These are phyloP conservation scores for Hemaris fuciformis DNA, from an alignment of 2,888 invertebrate species.

Conservation along the genomic window DNA sequence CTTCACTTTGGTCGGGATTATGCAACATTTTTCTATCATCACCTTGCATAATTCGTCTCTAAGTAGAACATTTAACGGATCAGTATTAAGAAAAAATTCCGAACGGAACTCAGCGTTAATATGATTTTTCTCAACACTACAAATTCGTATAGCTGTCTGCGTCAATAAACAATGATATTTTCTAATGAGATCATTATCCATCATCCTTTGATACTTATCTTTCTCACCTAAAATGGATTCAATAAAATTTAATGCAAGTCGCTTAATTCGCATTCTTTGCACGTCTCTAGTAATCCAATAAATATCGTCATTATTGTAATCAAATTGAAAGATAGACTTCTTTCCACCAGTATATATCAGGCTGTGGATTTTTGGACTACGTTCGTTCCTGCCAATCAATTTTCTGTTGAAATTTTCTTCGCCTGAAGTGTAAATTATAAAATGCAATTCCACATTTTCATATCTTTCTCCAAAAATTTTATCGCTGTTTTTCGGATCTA, in stretches of 20 bases:
- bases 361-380: conserved; percentile 10
- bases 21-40: conserved; percentile 12
- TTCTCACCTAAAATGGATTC: conserved; percentile 11
- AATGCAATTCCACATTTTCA: conserved; percentile 15
- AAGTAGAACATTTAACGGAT: conserved; percentile 3
- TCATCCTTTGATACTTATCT: conserved; percentile 13
- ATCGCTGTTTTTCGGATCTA: not conserved
- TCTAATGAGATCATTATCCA: conserved; percentile 14
- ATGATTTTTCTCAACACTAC: not conserved
- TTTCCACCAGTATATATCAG: conserved; percentile 12
- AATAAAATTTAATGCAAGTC: conserved; percentile 12
- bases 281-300: conserved; percentile 7
- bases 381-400: conserved; percentile 4
- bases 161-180: conserved; percentile 16
- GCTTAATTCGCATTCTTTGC: conserved; percentile 10
- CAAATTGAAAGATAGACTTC: conserved; percentile 14
- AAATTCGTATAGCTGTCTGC: not conserved
- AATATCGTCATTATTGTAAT: conserved; percentile 13
- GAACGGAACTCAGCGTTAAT: conserved; percentile 8
- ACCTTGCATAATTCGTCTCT: conserved; percentile 13
- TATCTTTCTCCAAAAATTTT: conserved; percentile 10
- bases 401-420: conserved; percentile 11
- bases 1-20: not conserved
- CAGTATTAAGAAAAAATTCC: conserved; percentile 11
- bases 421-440: conserved; percentile 15